Evolutionary conservation across 1,140 invertebrate genomes (phyloP).

Genomic region (Sitobion miscanthi): DNA sequence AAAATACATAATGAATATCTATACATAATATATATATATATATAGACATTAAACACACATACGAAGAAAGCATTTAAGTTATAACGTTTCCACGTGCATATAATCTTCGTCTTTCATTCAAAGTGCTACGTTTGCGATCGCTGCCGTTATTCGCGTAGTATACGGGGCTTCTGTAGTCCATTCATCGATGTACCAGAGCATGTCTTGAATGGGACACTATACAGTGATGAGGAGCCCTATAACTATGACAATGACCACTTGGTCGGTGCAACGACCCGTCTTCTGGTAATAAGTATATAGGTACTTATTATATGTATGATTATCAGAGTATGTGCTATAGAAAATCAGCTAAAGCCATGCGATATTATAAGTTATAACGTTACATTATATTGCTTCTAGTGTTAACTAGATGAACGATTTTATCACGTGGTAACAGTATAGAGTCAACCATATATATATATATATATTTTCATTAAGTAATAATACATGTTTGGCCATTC

Average conservation of each 20-base stretch:
- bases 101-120: slow-evolving; percentile 17
- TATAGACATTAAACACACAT: not conserved
- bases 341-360: not conserved
- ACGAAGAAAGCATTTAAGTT: not conserved
- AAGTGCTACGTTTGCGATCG: not conserved
- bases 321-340: not conserved
- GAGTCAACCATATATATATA: not conserved
- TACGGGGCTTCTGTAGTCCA: not conserved
- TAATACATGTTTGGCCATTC: not conserved
- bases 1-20: not conserved
- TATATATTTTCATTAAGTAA: not conserved
- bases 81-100: not conserved
- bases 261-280: not conserved
- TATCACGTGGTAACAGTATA: not conserved
- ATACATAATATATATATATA: not conserved
- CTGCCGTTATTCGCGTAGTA: slow-evolving; percentile 39
- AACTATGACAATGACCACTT: not conserved
- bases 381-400: not conserved
- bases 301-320: not conserved
- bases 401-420: not conserved
- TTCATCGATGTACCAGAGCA: slow-evolving; percentile 26
- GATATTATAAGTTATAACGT: not conserved
- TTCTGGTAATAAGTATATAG: not conserved
- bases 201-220: slow-evolving; percentile 12
- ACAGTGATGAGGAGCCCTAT: not conserved